Base-by-base conservation (phyloP, 2,797 vertebrate genomes). In the Corythornis leucogaster region DNA sequence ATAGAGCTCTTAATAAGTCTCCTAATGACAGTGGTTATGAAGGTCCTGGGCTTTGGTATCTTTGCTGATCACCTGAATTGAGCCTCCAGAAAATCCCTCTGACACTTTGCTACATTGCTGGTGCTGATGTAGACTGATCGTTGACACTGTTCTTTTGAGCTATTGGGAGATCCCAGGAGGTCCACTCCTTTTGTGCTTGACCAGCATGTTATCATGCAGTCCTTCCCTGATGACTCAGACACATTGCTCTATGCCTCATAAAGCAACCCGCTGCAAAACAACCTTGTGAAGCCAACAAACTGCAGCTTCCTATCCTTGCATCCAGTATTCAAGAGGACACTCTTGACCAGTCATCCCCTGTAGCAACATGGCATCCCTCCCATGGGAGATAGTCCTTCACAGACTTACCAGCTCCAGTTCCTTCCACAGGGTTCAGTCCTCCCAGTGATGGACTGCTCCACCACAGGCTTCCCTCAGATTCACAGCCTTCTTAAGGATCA, bases 81-180 rank as follows among this genome's bases (percentile, higher is more conserved):
- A 73, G n/a, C 8, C 19, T 77, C 14, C 31, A 42, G 59, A 62
- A 57, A 1, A 7, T 46, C 22, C 31, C 11, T 77, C 11, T 0
- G 2, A 30, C 13, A 22, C 26, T 48, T 58, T 6, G 4, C 26
- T 31, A 38, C 18, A 33, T 62, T 1, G 2, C 19, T 5, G 2
- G 19, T 58, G 31, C 22, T 16, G 21, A n/a, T 61, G 33, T 21
- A 55, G 30, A 25, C 26, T 42, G 43, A 46, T 22, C 25, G 16
- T 20, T 57, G 61, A 11, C 30, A 7, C 16, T 38, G 4, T 46
- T 63, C 19, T 48, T 48, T 22, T 46, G 66, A 68, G 50, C 43
- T 71, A 3, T 17, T 55, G 22, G 64, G 59, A 71, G 8, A 42
- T 57, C 21, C 18, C 31, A 31, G 11, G 18, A 51, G 30, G 4